Evolutionary conservation across 2,888 invertebrate species (phyloP).

Genomic region (Andrena bicolor): DNA sequence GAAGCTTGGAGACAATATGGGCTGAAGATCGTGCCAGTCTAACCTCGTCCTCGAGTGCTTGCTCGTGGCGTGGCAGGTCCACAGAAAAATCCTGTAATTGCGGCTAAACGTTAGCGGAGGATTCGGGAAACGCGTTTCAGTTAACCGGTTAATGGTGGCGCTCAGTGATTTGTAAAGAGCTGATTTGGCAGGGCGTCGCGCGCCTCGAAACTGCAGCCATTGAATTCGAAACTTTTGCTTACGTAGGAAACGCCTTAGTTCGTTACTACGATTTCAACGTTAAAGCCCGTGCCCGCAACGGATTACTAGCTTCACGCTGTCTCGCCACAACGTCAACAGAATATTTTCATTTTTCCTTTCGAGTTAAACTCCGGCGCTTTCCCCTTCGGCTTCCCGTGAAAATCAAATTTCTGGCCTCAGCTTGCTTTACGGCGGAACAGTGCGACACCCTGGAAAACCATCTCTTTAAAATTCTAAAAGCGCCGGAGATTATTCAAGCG

Average conservation of each 20-base stretch:
- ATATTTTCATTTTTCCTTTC: neutral
- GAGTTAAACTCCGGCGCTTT: neutral
- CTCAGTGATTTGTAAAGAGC: conserved; percentile 38
- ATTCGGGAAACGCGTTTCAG: conserved; percentile 17
- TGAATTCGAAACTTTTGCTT: conserved; percentile 46
- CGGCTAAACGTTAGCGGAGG: conserved; percentile 17
- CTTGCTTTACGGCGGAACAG: neutral
- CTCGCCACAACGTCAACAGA: neutral
- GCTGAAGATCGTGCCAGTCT: neutral
- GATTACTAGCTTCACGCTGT: conserved; percentile 25
- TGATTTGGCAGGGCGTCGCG: conserved; percentile 34
- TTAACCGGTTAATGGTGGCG: conserved; percentile 41
- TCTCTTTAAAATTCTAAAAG: conserved; percentile 1
- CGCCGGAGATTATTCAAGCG: neutral
- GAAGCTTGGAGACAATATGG: neutral
- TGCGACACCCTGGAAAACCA: neutral
- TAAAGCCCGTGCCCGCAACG: neutral
- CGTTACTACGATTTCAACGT: conserved; percentile 13
- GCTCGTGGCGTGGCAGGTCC: neutral
- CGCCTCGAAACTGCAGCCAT: conserved; percentile 26
- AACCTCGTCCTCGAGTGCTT: neutral
- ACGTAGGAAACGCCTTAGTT: conserved; percentile 30
- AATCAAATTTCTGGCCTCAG: neutral
- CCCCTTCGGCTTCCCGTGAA: neutral
- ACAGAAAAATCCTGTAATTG: conserved; percentile 31